These are phyloP conservation scores for Formica aserva DNA, from an alignment of 2,888 invertebrate species.

Conservation along the genomic window DNA sequence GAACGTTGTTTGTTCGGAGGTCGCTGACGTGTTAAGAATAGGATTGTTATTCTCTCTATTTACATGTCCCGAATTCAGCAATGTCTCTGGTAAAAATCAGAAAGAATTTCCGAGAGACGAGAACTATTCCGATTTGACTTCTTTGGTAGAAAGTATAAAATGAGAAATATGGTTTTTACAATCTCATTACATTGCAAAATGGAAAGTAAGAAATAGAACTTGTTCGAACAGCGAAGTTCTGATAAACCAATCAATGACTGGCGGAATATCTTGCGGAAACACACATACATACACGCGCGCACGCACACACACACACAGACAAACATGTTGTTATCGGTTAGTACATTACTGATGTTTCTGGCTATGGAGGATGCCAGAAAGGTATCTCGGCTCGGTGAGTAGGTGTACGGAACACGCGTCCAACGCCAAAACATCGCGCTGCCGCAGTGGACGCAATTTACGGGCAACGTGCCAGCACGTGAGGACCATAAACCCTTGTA, in stretches of 20 bases:
- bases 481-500: slow-evolving; percentile 73
- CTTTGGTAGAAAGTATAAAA: neutral
- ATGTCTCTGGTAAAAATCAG: neutral
- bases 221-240: neutral
- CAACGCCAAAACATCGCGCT: slow-evolving; percentile 18
- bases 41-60: neutral
- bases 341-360: slow-evolving; percentile 7
- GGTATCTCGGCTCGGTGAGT: slow-evolving; percentile 1
- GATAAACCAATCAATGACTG: neutral
- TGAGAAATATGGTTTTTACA: neutral
- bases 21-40: neutral
- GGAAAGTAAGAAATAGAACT: neutral
- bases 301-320: neutral
- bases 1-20: neutral
- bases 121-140: neutral
- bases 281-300: neutral
- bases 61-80: neutral
- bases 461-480: slow-evolving; percentile 74
- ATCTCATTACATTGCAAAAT: neutral
- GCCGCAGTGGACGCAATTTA: slow-evolving; percentile 67
- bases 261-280: neutral
- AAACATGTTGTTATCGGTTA: neutral
- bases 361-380: slow-evolving; percentile 12
- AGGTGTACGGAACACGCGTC: slow-evolving; percentile 34
- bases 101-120: neutral